These are phyloP conservation scores for Pheosia gnoma DNA, from an alignment of 2,888 invertebrate genomes.

Conservation along the genomic window DNA sequence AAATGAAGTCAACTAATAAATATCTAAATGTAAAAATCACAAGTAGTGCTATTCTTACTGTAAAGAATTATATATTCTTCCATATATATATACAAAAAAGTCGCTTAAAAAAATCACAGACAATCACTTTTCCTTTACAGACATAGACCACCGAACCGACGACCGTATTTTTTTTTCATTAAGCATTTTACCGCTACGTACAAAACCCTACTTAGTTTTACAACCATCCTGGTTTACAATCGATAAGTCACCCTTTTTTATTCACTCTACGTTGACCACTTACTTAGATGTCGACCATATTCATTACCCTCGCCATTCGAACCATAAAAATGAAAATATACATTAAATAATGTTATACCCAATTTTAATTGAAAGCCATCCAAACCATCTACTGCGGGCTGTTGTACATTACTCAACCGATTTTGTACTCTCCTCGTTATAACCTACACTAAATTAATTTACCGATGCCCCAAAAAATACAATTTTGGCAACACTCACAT, in stretches of 20 bases:
- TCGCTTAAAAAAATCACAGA: conserved; percentile 86
- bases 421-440: conserved; percentile 72
- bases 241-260: conserved; percentile 55
- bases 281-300: conserved; percentile 58
- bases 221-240: conserved; percentile 80
- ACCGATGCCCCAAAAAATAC: conserved; percentile 75
- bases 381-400: conserved; percentile 50
- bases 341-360: conserved; percentile 32
- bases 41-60: conserved; percentile 84
- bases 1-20: conserved; percentile 76
- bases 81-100: conserved; percentile 84
- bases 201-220: conserved; percentile 84
- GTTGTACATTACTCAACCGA: conserved; percentile 48
- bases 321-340: conserved; percentile 46
- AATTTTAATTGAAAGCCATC: conserved; percentile 21
- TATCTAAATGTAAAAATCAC: conserved; percentile 82
- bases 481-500: conserved; percentile 80
- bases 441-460: conserved; percentile 73
- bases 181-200: conserved; percentile 82
- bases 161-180: conserved; percentile 73
- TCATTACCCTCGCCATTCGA: conserved; percentile 57
- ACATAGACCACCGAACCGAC: conserved; percentile 81
- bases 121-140: conserved; percentile 83
- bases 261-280: conserved; percentile 55
- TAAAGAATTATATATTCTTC: conserved; percentile 80